Percentiles rank a stretch among this genome's conserved stretches.
These are phyloP conservation scores for Antigone vipio DNA, from an alignment of 2,113 vertebrate species.

Conservation along the genomic window DNA sequence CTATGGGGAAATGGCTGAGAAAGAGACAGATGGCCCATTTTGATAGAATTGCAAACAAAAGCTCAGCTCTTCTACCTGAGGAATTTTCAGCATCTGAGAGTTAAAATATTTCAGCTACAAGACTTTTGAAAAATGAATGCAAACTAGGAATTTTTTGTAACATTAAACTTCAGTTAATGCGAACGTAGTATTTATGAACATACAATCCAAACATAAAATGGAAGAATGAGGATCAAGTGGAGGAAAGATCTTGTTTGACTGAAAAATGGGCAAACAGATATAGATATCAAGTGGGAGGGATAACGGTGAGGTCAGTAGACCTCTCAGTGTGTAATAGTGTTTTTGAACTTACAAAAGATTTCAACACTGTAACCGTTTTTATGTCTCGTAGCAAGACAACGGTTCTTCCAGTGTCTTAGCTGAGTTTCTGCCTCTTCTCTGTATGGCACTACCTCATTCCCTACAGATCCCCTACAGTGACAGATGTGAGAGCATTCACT, in stretches of 20 bases:
- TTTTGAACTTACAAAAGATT: neutral
- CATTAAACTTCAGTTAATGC: neutral
- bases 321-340: neutral
- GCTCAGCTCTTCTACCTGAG: neutral
- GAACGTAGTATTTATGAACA: neutral
- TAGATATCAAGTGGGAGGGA: neutral
- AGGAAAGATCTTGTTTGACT: neutral
- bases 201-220: neutral
- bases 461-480: neutral
- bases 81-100: neutral
- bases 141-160: neutral
- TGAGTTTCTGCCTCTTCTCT: neutral
- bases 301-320: neutral
- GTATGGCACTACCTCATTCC: neutral
- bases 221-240: neutral
- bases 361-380: neutral
- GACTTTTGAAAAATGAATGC: neutral
- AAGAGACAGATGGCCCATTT: slow-evolving; percentile 42
- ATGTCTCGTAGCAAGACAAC: neutral
- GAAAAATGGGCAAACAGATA: neutral
- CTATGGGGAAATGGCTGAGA: neutral
- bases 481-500: neutral
- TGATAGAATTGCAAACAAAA: slow-evolving; percentile 1
- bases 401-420: neutral
- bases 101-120: neutral